Percentiles rank a stretch among this genome's conserved stretches.
Conservation (phyloP, 2,888 invertebrate species). For the Diarsia rubi region DNA sequence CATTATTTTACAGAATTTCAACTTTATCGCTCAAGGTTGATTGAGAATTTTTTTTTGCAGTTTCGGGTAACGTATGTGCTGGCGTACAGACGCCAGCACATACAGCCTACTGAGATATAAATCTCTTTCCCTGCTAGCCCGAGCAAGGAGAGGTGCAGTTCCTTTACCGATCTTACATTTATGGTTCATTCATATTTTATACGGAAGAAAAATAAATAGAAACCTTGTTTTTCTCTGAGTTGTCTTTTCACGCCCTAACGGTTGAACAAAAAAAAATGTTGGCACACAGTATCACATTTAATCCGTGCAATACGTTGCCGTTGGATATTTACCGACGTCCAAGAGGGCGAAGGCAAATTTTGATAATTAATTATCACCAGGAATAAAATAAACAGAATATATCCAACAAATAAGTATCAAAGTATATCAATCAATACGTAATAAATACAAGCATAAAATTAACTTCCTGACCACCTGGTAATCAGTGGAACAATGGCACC, state of each 20-base stretch:
- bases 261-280: not conserved
- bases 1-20: too few species aligned
- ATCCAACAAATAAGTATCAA: constrained; percentile 12
- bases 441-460: constrained; percentile 67
- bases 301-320: not conserved
- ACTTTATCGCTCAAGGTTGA: too few species aligned
- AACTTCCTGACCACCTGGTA: constrained; percentile 87
- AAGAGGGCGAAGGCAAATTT: not conserved
- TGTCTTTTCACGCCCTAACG: not conserved
- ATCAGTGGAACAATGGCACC: constrained; percentile 84
- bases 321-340: not conserved
- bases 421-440: constrained; percentile 41
- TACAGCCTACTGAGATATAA: too few species aligned
- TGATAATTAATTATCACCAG: not conserved
- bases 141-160: not conserved
- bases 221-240: not conserved
- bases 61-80: too few species aligned
- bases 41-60: too few species aligned
- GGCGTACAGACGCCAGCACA: too few species aligned
- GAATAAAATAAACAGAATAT: constrained; percentile 1
- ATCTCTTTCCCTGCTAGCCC: too few species aligned
- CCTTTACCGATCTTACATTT: not conserved
- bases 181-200: too few species aligned
- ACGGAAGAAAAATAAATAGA: not conserved
- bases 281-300: not conserved